phyloP scores from a whole-genome alignment of 2,888 invertebrate species.

The Drosophila birchii region DNA sequence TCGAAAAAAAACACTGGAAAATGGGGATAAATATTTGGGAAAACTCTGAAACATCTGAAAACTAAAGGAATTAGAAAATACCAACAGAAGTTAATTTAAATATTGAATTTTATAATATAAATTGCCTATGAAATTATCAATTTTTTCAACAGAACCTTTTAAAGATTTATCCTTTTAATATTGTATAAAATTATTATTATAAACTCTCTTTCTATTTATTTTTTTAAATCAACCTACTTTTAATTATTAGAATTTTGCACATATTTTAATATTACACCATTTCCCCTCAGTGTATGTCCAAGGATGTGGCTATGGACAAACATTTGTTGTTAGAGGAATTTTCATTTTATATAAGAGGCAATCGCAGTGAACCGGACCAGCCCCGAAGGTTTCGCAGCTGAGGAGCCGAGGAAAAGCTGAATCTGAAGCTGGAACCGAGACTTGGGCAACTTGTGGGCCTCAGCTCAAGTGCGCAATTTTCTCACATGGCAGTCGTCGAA shows the following conservation, averaged over 20 bases:
- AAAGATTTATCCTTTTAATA: background rate
- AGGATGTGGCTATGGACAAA: constrained; percentile 42
- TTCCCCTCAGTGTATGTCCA: constrained; percentile 9
- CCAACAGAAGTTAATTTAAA: background rate
- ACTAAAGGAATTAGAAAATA: background rate
- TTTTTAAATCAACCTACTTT: background rate
- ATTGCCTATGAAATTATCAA: too few relatives aligned
- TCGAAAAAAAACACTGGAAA: constrained; percentile 5
- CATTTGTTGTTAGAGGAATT: constrained; percentile 71
- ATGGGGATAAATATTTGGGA: background rate
- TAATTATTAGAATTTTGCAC: background rate
- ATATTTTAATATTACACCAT: background rate
- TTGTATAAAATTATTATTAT: background rate
- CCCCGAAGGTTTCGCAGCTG: constrained; percentile 65
- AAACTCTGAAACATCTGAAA: background rate
- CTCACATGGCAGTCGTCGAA: constrained; percentile 68
- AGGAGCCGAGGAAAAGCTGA: constrained; percentile 16
- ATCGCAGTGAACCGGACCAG: constrained; percentile 51
- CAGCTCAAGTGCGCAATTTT: constrained; percentile 75
- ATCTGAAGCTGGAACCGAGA: background rate
- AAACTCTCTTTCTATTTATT: background rate
- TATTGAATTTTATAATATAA: background rate
- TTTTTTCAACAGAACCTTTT: background rate
- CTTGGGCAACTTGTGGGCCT: constrained; percentile 16
- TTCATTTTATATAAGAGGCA: constrained; percentile 59